Evolutionary conservation across 35 echinoderm and acorn worm species (phyloP).

Genomic region (Acanthaster planci): DNA sequence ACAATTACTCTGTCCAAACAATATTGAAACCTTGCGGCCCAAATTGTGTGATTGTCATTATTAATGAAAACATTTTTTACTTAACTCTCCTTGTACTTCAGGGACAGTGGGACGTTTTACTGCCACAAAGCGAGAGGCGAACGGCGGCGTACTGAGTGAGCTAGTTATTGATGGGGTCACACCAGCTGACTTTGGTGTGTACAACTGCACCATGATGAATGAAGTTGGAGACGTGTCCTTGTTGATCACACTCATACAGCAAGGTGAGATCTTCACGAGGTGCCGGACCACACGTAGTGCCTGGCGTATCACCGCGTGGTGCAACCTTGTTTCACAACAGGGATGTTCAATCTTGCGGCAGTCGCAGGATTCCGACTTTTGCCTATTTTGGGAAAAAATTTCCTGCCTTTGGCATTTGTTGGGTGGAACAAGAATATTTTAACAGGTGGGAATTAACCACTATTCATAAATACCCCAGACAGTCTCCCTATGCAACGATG

Average conservation of each 20-base stretch:
- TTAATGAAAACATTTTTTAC: neutral
- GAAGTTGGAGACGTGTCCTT: slow-evolving; percentile 44
- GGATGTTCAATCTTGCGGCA: too few relatives aligned
- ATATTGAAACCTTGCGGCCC: neutral
- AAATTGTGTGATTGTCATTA: neutral
- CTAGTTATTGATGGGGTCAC: slow-evolving; percentile 61
- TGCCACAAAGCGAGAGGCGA: slow-evolving; percentile 32
- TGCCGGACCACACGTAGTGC: neutral
- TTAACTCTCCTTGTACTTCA: slow-evolving; percentile 8
- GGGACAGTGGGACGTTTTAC: slow-evolving; percentile 59
- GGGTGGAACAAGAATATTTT: too few relatives aligned
- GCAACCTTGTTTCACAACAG: too few relatives aligned
- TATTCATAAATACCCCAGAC: too few relatives aligned
- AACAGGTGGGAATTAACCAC: too few relatives aligned
- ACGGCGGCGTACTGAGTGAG: slow-evolving; percentile 51
- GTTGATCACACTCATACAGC: slow-evolving; percentile 68
- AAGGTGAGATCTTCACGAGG: slow-evolving; percentile 43
- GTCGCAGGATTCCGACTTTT: too few relatives aligned
- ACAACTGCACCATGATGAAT: slow-evolving; percentile 89
- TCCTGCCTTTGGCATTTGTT: too few relatives aligned
- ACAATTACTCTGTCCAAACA: too few relatives aligned
- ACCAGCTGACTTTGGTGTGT: slow-evolving; percentile 58
- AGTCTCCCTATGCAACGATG: too few relatives aligned
- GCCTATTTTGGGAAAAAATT: too few relatives aligned
- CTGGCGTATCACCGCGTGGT: neutral